phyloP scores from a whole-genome alignment of 1,140 invertebrate species.

The Forficula auricularia region DNA sequence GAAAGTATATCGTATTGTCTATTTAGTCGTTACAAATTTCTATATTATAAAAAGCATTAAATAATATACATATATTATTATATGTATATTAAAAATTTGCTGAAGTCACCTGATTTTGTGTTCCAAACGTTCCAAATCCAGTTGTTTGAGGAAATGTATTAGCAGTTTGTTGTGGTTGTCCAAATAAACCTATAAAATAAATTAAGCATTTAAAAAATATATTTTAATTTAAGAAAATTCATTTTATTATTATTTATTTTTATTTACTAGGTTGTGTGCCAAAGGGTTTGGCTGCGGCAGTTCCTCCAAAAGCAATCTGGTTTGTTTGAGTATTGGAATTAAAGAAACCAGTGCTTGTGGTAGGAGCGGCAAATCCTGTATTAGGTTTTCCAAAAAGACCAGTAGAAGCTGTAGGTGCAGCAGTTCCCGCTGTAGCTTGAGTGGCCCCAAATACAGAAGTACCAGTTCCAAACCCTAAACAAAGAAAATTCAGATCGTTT shows the following conservation, averaged over 20 bases:
- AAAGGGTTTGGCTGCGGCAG: constrained; percentile 28
- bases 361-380: constrained; percentile 32
- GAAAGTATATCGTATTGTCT: too few relatives aligned
- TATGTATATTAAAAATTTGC: too few relatives aligned
- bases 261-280: constrained; percentile 21
- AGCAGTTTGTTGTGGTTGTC: too few relatives aligned
- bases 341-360: constrained; percentile 31
- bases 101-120: too few relatives aligned
- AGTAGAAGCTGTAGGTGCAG: constrained; percentile 11
- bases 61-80: too few relatives aligned
- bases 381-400: constrained; percentile 27
- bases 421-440: constrained; percentile 5
- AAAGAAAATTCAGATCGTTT: too few relatives aligned
- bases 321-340: constrained; percentile 28
- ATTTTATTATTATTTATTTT: too few relatives aligned
- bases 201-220: background rate
- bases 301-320: constrained; percentile 23
- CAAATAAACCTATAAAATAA: background rate
- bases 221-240: background rate
- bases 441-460: constrained; percentile 14
- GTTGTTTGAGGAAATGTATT: too few relatives aligned
- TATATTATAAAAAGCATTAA: too few relatives aligned
- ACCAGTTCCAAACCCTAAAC: constrained; percentile 10
- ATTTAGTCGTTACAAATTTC: too few relatives aligned
- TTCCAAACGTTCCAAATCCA: too few relatives aligned